These are phyloP conservation scores for Dreissena rostriformis DNA, from an alignment of 1,140 invertebrate species.

Conservation along the genomic window DNA sequence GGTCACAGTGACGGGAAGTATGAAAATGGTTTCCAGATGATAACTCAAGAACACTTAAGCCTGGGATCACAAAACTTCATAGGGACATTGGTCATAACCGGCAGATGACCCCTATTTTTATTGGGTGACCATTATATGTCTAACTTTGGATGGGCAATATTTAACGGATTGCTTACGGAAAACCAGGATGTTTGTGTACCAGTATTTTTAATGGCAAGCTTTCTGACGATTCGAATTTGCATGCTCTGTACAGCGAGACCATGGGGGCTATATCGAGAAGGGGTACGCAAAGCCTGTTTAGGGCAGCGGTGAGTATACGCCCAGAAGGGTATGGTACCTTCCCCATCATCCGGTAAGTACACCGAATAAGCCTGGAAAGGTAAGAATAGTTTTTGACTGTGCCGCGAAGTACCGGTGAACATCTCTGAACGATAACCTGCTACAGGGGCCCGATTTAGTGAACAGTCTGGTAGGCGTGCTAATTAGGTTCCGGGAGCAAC, in stretches of 20 bases:
- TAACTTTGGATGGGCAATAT: too few relatives aligned
- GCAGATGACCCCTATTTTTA: too few relatives aligned
- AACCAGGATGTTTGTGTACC: too few relatives aligned
- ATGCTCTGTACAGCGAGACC: neutral
- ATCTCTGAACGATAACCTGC: slow-evolving; percentile 68
- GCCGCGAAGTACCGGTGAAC: slow-evolving; percentile 55
- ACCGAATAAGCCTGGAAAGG: slow-evolving; percentile 56
- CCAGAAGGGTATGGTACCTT: slow-evolving; percentile 56
- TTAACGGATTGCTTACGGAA: too few relatives aligned
- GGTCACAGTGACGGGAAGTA: too few relatives aligned
- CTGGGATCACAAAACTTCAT: too few relatives aligned
- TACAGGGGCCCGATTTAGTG: slow-evolving; percentile 78
- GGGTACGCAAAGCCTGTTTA: neutral
- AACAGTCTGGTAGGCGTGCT: slow-evolving; percentile 64
- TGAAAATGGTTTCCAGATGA: too few relatives aligned
- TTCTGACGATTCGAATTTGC: neutral
- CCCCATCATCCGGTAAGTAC: slow-evolving; percentile 63
- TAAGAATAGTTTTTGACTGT: slow-evolving; percentile 66
- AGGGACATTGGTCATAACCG: too few relatives aligned
- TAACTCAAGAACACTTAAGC: too few relatives aligned
- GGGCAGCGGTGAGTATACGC: neutral
- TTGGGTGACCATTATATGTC: too few relatives aligned
- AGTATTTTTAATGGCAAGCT: neutral
- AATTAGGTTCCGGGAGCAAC: slow-evolving; percentile 57
- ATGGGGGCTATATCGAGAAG: slow-evolving; percentile 1